A percentile compares a stretch with the other conserved stretches of the same genome.
Evolutionary conservation across 2,888 invertebrate species (phyloP).

Genomic region (Spialia ferax): DNA sequence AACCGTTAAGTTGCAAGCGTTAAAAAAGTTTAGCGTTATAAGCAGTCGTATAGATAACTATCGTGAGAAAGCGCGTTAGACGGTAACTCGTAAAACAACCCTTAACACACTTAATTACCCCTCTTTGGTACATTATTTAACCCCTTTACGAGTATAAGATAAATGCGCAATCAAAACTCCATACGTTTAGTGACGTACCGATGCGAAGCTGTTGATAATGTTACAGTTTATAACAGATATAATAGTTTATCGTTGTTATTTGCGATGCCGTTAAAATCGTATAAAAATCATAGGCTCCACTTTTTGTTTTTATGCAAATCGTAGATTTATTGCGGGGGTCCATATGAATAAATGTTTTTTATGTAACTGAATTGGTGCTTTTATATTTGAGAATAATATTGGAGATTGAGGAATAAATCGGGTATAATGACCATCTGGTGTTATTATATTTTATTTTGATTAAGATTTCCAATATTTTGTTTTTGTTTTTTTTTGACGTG

Average conservation of each 20-base stretch:
- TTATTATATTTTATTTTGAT: neutral
- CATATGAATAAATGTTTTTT: conserved; percentile 48
- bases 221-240: conserved; percentile 37
- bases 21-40: neutral
- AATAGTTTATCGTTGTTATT: conserved; percentile 67
- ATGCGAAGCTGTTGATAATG: conserved; percentile 57
- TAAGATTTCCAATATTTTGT: neutral
- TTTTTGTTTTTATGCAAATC: conserved; percentile 65
- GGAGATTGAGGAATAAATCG: neutral
- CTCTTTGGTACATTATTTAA: conserved; percentile 8
- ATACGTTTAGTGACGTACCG: conserved; percentile 47
- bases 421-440: neutral
- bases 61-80: neutral
- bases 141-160: conserved; percentile 25
- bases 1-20: neutral
- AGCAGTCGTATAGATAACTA: neutral
- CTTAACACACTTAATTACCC: conserved; percentile 13
- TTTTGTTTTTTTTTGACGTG: neutral
- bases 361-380: neutral
- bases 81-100: conserved; percentile 14
- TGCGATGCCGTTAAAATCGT: conserved; percentile 68
- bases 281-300: conserved; percentile 67
- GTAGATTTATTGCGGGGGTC: conserved; percentile 57
- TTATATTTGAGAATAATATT: conserved; percentile 1
- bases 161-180: conserved; percentile 56